Base-by-base conservation (phyloP, 2,113 vertebrate genomes). In the Rhodinocichla rosea region DNA sequence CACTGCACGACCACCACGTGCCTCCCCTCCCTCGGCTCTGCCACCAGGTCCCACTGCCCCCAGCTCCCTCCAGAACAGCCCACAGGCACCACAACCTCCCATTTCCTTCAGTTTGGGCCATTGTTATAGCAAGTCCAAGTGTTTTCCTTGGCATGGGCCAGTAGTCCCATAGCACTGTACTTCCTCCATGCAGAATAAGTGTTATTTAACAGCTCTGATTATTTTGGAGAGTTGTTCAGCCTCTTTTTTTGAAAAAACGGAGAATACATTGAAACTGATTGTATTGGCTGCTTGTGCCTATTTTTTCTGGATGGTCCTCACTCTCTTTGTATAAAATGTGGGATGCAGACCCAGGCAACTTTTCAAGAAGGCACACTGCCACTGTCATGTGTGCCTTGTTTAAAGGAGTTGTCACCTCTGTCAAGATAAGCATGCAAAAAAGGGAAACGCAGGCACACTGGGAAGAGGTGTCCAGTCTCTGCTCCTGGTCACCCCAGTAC, bases 131-230 rank as follows among this genome's bases (percentile, higher is more conserved):
- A 92, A 94, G 69, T 23, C 56, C 80, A 73, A 96, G 80, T 98
- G 96, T 98, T 98, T 98, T 95, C 56, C 80, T 97, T 98, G 98
- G 98, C 97, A 89, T 21, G 13, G 12, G 37, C 10, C 5, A 1
- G n/a, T 4, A 1, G 69, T 79, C 87, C 94, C 82, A 88, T 95
- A 85, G 24, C 44, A 79, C 95, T 15, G 22, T 60, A 88, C 92
- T 98, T 98, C 97, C 98, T 98, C 92, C 53, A 42, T 91, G 77
- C 81, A 40, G 87, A 94, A 55, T 89, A 80, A 97, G 91, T 86
- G 92, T 93, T 96, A 96, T 97, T 98, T 95, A 97, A 95, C 57
- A 47, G 86, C 85, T 96, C 75, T 92, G 97, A 97, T 98, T 97
- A 97, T 96, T 96, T 97, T 97, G 97, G 97, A 97, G 89, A 94